Evolutionary conservation across 2,888 invertebrate genomes (phyloP), one percentile per base, ranked within the genome.

Genomic region (Drosophila helvetica): DNA sequence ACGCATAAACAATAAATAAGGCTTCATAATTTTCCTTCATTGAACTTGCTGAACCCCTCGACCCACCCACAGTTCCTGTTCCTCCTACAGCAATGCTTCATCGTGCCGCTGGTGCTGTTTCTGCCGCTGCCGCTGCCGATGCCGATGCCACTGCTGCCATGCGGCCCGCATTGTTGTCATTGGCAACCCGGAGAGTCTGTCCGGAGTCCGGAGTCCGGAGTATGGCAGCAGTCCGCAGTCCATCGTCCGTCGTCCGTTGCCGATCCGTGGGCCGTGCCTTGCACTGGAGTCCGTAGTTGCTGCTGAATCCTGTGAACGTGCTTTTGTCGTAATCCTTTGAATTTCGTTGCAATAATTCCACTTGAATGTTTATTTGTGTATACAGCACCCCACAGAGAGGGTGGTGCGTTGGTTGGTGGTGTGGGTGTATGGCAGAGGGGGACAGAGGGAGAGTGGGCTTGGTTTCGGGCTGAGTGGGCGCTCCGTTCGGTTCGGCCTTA

Each of bases 321-420:
- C 86, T 88, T 86, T 88, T 83, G 84, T 84, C 88, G 86, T 86
- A 86, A 86, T 86, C 86, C 86, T 86, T 86, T 88, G 86, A 86
- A 86, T 86, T 86, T 86, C 86, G 88, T 86, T 86, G 86, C 86
- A 86, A 88, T 86, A 86, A 86, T 86, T 88, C 88, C 86, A 86
- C 88, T 86, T 88, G 86, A 86, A 86, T 88, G 85, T 86, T 87
- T 86, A 86, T 88, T 87, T 86, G 83, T 87, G 87, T 85, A 84
- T 84, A 85, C 77, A 85, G 85, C 81, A 30, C 65, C 79, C 48
- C 47, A 38, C 43, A 27, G 38, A 42, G 27, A 25, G 58, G 57
- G 27, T 50, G 57, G 38, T 45, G 18, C 18, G 15, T 0, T 25
- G 25, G 2, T 25, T 0, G 4, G 25, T 25, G 27, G 27, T 27